These are phyloP conservation scores for Cyrtodaria siliqua DNA, from an alignment of 2,888 invertebrate genomes.

Conservation along the genomic window DNA sequence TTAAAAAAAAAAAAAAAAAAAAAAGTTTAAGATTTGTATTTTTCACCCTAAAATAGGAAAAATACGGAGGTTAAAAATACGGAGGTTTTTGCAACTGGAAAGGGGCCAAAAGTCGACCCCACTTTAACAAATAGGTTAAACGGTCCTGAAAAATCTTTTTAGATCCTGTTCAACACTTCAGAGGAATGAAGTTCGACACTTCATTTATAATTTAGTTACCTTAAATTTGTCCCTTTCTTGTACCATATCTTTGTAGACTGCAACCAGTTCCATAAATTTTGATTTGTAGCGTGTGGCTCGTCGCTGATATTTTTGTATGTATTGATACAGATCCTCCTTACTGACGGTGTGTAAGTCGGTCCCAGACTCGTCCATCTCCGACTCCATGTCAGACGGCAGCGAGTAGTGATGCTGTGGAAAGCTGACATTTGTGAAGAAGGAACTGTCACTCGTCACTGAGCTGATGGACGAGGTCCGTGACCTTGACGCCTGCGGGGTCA, in stretches of 20 bases:
- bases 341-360: slow-evolving; percentile 73
- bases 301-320: slow-evolving; percentile 78
- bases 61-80: too few relatives aligned
- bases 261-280: slow-evolving; percentile 79
- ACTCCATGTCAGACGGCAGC: slow-evolving; percentile 80
- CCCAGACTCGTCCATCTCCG: slow-evolving; percentile 78
- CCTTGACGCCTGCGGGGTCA: slow-evolving; percentile 70
- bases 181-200: too few relatives aligned
- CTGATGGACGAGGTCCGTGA: slow-evolving; percentile 80
- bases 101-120: too few relatives aligned
- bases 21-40: too few relatives aligned
- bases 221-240: slow-evolving; percentile 81
- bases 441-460: slow-evolving; percentile 79
- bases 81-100: too few relatives aligned
- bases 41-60: too few relatives aligned
- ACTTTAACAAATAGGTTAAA: too few relatives aligned
- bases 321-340: slow-evolving; percentile 79
- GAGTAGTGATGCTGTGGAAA: slow-evolving; percentile 74
- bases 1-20: too few relatives aligned
- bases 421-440: slow-evolving; percentile 75
- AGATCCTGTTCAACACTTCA: too few relatives aligned
- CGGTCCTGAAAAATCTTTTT: too few relatives aligned
- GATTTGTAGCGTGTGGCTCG: slow-evolving; percentile 79
- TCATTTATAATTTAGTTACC: too few relatives aligned
- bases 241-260: slow-evolving; percentile 77